Evolutionary conservation across 2,888 invertebrate species (phyloP), one percentile per base, ranked within the genome.

Genomic region (Drosophila heteroneura): DNA sequence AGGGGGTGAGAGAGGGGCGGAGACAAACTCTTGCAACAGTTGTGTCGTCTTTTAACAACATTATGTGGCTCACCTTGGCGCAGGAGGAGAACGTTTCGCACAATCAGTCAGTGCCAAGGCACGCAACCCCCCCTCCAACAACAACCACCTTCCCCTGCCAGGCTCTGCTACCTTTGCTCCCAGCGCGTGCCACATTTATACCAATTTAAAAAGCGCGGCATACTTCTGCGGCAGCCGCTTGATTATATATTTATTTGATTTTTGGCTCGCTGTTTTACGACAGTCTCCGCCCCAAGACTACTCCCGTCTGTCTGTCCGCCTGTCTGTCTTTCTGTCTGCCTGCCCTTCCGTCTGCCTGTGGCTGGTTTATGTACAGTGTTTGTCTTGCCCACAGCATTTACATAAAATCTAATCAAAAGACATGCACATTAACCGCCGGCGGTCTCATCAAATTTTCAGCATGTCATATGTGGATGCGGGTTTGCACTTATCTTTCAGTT

Each of bases 241-340:
- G 89, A 90, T 90, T 86, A 90, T 83, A 86, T 86, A 86, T 86
- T 90, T 86, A 86, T 86, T 90, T 86, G 86, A 82, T 83, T 83
- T 76, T 75, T 75, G 63, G 68, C 79, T 79, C 63, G 74, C 79
- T 73, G 73, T 74, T 75, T 78, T 74, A 81, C 71, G 73, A 64
- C 57, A 39, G 51, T 52, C 64, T 28, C 16, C 32, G 54, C 16
- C 28, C 28, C 39, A 28, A 22, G 32, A 35, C 59, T 54, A 41
- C 41, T 5, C 10, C 30, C 53, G 30, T 26, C 22, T 12, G 59
- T 54, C 62, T 37, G 22, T n/a, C 39, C n/a, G 19, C 12, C 16
- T 5, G 3, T 9, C 28, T 28, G 28, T 28, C 28, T 47, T 2
- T 19, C 49, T 7, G 16, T 28, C 16, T 10, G 14, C 26, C 22